Percentiles rank a stretch among this genome's conserved stretches.
Evolutionary conservation across 2,888 invertebrate species (phyloP).

Genomic region (Philhelius pedissequus): DNA sequence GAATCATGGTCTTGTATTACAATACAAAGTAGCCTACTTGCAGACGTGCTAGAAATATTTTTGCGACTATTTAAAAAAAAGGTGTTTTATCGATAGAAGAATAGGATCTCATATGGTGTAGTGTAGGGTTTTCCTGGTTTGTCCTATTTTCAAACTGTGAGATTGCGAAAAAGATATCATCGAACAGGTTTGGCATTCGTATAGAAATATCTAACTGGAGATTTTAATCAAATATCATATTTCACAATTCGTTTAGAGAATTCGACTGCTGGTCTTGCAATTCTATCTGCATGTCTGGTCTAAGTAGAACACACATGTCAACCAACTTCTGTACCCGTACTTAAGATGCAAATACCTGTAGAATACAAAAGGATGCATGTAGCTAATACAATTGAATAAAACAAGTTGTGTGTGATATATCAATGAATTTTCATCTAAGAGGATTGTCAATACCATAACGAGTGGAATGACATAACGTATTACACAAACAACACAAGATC

Average conservation of each 20-base stretch:
- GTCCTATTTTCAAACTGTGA: not conserved
- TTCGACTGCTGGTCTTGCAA: too few relatives aligned
- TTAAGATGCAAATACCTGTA: too few relatives aligned
- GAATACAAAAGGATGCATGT: too few relatives aligned
- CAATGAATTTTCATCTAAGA: too few relatives aligned
- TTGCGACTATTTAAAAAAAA: not conserved
- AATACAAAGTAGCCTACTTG: not conserved
- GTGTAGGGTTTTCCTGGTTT: not conserved
- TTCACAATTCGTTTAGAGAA: not conserved
- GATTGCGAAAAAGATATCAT: not conserved
- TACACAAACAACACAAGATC: too few relatives aligned
- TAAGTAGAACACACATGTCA: too few relatives aligned
- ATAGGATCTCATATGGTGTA: not conserved
- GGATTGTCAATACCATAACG: too few relatives aligned
- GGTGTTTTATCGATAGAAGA: not conserved
- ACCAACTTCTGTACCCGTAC: too few relatives aligned
- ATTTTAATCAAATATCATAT: not conserved
- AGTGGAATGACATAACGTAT: too few relatives aligned
- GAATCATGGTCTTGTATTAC: slow-evolving; percentile 1
- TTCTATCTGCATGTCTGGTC: too few relatives aligned
- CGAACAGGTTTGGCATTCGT: not conserved
- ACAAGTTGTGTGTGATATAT: too few relatives aligned
- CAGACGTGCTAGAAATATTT: not conserved
- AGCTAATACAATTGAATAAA: too few relatives aligned
- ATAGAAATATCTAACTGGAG: not conserved